Evolutionary conservation across 2,888 invertebrate genomes (phyloP), one percentile per base, ranked within the genome.

Genomic region (Erebia epiphron): DNA sequence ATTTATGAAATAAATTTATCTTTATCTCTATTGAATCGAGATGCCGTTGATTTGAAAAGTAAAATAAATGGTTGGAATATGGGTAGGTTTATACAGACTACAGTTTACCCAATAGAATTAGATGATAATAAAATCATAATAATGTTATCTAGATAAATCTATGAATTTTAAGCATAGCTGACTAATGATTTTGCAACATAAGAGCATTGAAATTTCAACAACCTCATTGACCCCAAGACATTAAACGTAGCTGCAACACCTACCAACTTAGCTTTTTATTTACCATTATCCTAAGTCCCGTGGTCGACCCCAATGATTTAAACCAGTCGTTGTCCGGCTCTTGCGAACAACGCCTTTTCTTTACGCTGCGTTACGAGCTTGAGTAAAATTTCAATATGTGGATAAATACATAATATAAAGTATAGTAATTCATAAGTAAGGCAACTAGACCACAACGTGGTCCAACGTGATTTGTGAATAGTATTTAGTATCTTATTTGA

Each of bases 281-380:
- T 26, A 58, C 16, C 16, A 16, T 16, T 14, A 58, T 61, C 18
- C 18, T 61, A 61, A 43, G 61, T 18, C 18, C 4, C 41, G 16
- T 60, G 41, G 41, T 41, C 58, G 58, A 61, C 43, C n/a, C n/a
- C 26, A 63, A 10, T n/a, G 52, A 10, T 35, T 65, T 13, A 54
- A 54, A 52, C 65, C 66, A 66, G 66, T 66, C 66, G 43, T 9
- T 46, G 43, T 41, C 43, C n/a, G 56, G 46, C 66, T 43, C 46
- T 46, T 57, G 56, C 52, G 41, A 54, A 54, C 41, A 65, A 57
- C 54, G 21, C 41, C 49, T 43, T 43, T 18, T 41, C 8, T 18
- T 16, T 16, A 16, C 52, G 54, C 21, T 41, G 35, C 41, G 14
- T 41, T 35, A 7, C 2, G 16, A 8, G 16, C 35, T 54, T 41